A percentile compares a stretch with the other conserved stretches of the same genome.
phyloP scores from a whole-genome alignment of 2,888 invertebrate species.

The Melipona bicolor region DNA sequence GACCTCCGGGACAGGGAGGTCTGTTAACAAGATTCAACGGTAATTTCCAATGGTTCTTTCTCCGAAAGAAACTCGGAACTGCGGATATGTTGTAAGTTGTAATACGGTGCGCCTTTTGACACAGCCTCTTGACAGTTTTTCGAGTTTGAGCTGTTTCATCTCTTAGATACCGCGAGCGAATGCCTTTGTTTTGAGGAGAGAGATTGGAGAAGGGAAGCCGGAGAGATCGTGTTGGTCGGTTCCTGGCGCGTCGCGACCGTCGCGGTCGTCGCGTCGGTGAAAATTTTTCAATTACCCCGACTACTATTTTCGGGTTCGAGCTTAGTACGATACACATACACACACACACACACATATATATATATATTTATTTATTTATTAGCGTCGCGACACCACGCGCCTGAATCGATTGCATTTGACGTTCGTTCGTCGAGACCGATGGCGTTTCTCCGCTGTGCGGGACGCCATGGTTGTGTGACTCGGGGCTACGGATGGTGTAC shows the following conservation, averaged over 20 bases:
- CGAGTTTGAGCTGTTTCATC: background rate
- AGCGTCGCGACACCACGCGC: constrained; percentile 24
- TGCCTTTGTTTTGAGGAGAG: background rate
- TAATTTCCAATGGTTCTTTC: background rate
- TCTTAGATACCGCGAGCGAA: background rate
- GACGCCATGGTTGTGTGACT: background rate
- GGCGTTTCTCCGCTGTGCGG: background rate
- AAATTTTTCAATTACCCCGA: constrained; percentile 33
- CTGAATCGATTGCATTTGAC: constrained; percentile 7
- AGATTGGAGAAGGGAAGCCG: background rate
- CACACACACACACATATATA: too few relatives aligned
- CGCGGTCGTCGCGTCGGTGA: background rate
- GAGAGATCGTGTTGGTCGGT: background rate
- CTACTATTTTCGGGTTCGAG: constrained; percentile 39
- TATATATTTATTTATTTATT: constrained; percentile 8
- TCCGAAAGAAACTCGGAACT: background rate
- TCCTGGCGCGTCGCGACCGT: background rate
- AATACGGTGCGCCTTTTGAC: background rate
- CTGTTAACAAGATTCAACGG: too few relatives aligned
- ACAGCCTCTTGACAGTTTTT: background rate
- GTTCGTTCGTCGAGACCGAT: background rate
- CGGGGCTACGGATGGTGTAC: background rate
- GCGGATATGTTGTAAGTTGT: background rate
- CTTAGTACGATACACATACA: constrained; percentile 1
- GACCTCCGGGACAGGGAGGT: background rate